Conservation (phyloP, 2,113 vertebrate genomes). For the Atrichornis clamosus region DNA sequence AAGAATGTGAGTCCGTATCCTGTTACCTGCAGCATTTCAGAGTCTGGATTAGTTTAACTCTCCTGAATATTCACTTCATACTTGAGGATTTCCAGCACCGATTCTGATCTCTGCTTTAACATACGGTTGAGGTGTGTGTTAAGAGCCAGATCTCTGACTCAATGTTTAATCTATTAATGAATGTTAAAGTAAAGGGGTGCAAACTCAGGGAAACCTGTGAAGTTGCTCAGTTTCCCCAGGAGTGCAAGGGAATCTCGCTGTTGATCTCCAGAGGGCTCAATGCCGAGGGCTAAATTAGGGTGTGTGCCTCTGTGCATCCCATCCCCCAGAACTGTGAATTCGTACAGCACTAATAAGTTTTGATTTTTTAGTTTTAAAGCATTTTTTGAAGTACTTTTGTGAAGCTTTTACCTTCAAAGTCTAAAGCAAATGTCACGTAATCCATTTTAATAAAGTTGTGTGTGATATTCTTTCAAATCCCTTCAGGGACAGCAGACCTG, state of each 20-base stretch:
- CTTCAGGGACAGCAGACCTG: conserved; percentile 71
- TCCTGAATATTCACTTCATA: conserved; percentile 14
- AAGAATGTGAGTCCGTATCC: conserved; percentile 36
- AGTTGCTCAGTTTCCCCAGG: background rate
- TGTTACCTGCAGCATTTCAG: conserved; percentile 51
- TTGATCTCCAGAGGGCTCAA: background rate
- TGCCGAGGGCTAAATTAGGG: background rate
- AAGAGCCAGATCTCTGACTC: background rate
- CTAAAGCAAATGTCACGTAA: conserved; percentile 71
- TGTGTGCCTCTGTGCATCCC: background rate
- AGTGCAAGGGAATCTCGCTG: background rate
- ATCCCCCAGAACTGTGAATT: background rate
- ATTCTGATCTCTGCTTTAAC: background rate
- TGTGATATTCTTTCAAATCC: conserved; percentile 80
- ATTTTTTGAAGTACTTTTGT: background rate
- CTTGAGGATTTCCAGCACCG: background rate
- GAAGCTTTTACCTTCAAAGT: conserved; percentile 63
- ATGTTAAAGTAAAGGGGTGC: background rate
- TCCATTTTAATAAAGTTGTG: conserved; percentile 79
- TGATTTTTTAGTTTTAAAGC: background rate
- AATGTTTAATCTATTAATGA: background rate
- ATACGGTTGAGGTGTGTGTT: background rate
- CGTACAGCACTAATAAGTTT: background rate
- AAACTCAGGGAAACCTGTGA: background rate
- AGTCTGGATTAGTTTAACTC: conserved; percentile 11